Conservation (phyloP, 2,113 vertebrate species). For the Microtus richardsoni region DNA sequence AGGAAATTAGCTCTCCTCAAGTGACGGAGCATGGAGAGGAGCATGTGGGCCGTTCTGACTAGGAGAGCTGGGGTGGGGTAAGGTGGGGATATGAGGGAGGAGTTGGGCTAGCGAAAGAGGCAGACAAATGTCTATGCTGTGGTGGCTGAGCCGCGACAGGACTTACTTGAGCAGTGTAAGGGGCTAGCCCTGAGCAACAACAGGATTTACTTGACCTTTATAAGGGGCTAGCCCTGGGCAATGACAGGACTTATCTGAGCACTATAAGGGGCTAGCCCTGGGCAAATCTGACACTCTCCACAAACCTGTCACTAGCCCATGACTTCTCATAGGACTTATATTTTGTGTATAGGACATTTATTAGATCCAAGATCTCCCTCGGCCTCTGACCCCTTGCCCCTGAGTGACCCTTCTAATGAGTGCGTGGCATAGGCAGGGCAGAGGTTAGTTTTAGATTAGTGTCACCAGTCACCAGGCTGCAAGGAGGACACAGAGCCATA, state of each 20-base stretch:
- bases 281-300: neutral
- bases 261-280: neutral
- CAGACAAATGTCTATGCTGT: neutral
- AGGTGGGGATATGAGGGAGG: neutral
- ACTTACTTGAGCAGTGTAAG: too few species aligned
- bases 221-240: neutral
- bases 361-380: neutral
- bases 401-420: neutral
- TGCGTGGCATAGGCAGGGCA: neutral
- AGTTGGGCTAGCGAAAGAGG: neutral
- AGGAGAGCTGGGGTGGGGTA: neutral
- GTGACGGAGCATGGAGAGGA: neutral
- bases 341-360: neutral
- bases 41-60: neutral
- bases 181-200: too few species aligned
- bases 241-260: neutral
- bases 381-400: too few species aligned
- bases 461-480: neutral
- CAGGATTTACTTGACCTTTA: accelerated
- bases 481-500: neutral
- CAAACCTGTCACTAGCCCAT: neutral
- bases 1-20: neutral
- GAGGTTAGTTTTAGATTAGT: neutral
- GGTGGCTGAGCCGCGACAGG: too few species aligned
- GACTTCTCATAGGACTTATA: neutral